Conservation (phyloP, 2,888 invertebrate genomes). For the Lasioglossum villosulum region DNA sequence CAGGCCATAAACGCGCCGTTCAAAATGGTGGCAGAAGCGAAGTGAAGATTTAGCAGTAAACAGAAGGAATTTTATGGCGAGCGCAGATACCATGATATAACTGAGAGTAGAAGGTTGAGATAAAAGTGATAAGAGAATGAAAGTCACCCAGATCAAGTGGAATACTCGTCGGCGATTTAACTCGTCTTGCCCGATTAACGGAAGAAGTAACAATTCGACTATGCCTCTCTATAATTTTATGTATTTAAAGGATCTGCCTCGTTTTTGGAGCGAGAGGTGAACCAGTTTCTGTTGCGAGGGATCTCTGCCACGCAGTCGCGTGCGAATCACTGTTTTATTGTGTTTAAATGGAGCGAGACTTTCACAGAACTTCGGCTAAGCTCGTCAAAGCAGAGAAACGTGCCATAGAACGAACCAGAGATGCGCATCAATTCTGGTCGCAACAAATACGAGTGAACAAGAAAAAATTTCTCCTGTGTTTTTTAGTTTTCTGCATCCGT, state of each 20-base stretch:
- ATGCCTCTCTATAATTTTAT: not conserved
- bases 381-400: slow-evolving; percentile 3
- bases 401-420: not conserved
- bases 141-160: not conserved
- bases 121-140: not conserved
- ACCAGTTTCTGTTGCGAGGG: not conserved
- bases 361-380: slow-evolving; percentile 11
- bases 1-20: not conserved
- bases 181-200: not conserved
- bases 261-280: not conserved
- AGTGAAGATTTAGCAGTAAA: not conserved
- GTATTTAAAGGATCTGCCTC: not conserved
- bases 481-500: not conserved
- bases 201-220: not conserved
- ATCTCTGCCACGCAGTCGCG: slow-evolving; percentile 18
- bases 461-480: not conserved
- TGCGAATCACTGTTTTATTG: slow-evolving; percentile 17
- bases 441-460: not conserved
- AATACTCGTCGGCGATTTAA: not conserved
- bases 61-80: not conserved
- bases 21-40: not conserved
- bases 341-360: slow-evolving; percentile 5
- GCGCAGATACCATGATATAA: not conserved
- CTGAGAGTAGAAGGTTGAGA: not conserved
- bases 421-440: not conserved